phyloP scores from a whole-genome alignment of 2,797 vertebrate species.

The Molossus molossus region DNA sequence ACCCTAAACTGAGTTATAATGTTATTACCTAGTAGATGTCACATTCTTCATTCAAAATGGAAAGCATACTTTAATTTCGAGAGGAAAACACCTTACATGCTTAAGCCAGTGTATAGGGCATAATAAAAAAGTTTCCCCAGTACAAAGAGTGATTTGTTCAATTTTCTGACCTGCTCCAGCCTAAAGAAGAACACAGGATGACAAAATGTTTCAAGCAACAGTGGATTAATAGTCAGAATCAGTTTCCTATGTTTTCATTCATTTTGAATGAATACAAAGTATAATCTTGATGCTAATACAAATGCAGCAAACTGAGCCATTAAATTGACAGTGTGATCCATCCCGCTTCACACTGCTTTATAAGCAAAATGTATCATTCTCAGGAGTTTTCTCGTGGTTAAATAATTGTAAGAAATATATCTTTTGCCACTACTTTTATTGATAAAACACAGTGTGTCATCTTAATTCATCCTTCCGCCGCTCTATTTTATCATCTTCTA shows the following conservation, averaged over 20 bases:
- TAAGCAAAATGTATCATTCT: slow-evolving; percentile 89
- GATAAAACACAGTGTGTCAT: slow-evolving; percentile 88
- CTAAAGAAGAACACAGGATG: slow-evolving; percentile 70
- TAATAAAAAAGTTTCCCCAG: slow-evolving; percentile 71
- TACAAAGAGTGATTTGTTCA: slow-evolving; percentile 79
- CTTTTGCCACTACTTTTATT: slow-evolving; percentile 90
- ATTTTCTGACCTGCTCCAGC: slow-evolving; percentile 77
- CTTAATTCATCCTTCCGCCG: slow-evolving; percentile 88
- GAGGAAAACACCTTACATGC: slow-evolving; percentile 74
- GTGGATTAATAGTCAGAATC: slow-evolving; percentile 81
- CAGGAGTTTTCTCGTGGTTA: slow-evolving; percentile 85
- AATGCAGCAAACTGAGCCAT: slow-evolving; percentile 84
- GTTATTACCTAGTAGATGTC: slow-evolving; percentile 84
- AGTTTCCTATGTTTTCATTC: slow-evolving; percentile 85
- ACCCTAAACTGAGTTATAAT: slow-evolving; percentile 81
- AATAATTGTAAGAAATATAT: slow-evolving; percentile 89
- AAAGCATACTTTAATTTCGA: slow-evolving; percentile 85
- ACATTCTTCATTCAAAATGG: slow-evolving; percentile 86
- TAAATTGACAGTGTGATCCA: slow-evolving; percentile 90
- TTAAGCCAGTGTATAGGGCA: slow-evolving; percentile 64
- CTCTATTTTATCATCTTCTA: slow-evolving; percentile 86
- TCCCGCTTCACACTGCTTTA: slow-evolving; percentile 88
- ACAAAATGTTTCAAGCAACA: slow-evolving; percentile 83
- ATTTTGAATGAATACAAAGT: slow-evolving; percentile 85
- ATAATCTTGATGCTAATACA: slow-evolving; percentile 88